Base-by-base conservation (phyloP, 1,140 invertebrate genomes). In the Eufriesea mexicana region DNA sequence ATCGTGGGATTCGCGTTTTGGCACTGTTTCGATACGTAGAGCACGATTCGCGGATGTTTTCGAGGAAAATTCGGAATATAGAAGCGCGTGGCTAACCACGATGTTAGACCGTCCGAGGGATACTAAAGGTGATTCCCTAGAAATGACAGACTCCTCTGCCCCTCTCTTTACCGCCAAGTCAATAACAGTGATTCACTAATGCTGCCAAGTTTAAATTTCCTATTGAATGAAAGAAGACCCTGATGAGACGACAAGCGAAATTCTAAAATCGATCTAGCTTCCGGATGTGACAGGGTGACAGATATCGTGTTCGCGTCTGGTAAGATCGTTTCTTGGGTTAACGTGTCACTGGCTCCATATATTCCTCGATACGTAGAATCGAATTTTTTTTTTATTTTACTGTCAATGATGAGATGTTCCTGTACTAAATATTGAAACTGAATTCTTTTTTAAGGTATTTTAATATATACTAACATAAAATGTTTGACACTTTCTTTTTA, bases 61-160 rank as follows among this genome's bases (percentile, higher is more conserved):
- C 45, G 12, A 51, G 35, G 25, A 9, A 25, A 70, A 76, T 77
- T 49, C 79, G 74, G 78, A 87, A 89, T 68, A 68, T 88, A 79
- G 81, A 90, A 92, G 82, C 90, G 75, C 75, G 89, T 79, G 84
- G 80, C 57, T 82, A 87, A 88, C 86, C 83, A 89, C 86, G 81
- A 80, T 70, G 89, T 79, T 83, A 75, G 87, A 92, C 89, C 89
- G 90, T 84, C 85, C 84, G 90, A 78, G 85, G 89, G 75, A 74
- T 82, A 92, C 90, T 93, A 87, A 90, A 84, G 87, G 47, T 86
- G 93, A 94, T 93, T 91, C 93, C 93, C 86, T 94, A 94, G 84
- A 91, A 94, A 88, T 93, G 92, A 91, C 89, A 84, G 57, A 71
- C 78, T 83, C 78, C 81, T 84, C 85, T 42, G 76, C 61, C 83